Conservation (phyloP, 2,113 vertebrate species). For the Megaleporinus macrocephalus region DNA sequence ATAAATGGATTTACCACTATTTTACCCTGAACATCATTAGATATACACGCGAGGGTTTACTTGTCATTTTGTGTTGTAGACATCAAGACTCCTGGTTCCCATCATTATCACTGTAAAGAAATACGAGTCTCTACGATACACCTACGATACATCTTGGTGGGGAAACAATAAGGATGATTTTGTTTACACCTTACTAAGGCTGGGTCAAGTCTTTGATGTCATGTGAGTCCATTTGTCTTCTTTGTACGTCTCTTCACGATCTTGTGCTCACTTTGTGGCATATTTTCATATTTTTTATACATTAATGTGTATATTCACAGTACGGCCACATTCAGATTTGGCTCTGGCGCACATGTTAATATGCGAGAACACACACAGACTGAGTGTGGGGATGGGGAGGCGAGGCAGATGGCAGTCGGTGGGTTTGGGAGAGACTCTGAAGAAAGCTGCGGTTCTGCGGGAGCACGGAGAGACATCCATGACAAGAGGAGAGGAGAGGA, state of each 20-base stretch:
- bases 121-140: no score
- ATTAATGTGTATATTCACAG: not conserved
- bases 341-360: not conserved
- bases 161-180: no score
- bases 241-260: no score
- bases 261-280: not conserved
- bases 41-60: no score
- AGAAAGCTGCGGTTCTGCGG: conserved; percentile 69
- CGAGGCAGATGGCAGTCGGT: conserved; percentile 57
- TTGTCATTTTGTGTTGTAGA: no score
- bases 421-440: conserved; percentile 74
- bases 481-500: conserved; percentile 48
- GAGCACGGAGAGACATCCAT: conserved; percentile 57
- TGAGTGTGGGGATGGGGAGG: conserved; percentile 14
- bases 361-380: not conserved
- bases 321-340: not conserved
- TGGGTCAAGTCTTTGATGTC: not conserved
- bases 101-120: no score
- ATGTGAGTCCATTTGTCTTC: not conserved
- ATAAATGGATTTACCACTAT: no score
- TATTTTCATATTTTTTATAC: not conserved
- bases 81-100: no score
- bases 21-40: no score
- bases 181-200: no score
- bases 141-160: no score